A percentile compares a stretch with the other conserved stretches of the same genome.
phyloP scores from a whole-genome alignment of 2,797 vertebrate species.

The Manis javanica region DNA sequence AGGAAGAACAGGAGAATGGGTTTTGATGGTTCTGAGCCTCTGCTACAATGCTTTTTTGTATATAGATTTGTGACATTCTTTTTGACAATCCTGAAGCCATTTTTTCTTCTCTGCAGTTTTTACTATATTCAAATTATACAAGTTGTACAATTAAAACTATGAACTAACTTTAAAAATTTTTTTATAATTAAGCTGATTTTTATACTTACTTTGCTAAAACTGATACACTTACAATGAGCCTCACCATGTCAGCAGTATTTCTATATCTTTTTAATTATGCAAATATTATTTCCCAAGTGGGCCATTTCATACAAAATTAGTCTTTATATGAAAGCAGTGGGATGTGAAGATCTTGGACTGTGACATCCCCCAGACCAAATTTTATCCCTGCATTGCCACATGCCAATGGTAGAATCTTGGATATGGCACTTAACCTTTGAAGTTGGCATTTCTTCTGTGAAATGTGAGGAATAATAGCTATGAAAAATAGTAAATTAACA shows the following conservation, averaged over 20 bases:
- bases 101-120: not conserved
- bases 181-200: not conserved
- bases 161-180: not conserved
- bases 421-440: not conserved
- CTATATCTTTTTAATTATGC: not conserved
- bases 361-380: slow-evolving; percentile 6
- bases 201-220: not conserved
- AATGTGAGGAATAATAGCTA: not conserved
- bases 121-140: not conserved
- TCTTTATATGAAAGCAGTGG: not conserved
- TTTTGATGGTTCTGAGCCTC: not conserved
- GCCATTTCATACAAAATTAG: not conserved
- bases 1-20: not conserved
- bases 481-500: not conserved
- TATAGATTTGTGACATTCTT: not conserved
- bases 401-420: not conserved
- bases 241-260: not conserved
- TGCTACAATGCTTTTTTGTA: not conserved
- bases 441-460: not conserved
- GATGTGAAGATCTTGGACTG: not conserved
- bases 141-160: not conserved
- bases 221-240: not conserved
- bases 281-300: not conserved
- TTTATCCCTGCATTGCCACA: not conserved
- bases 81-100: not conserved